Base-by-base conservation (phyloP, 2,888 invertebrate genomes). In the Latrodectus elegans region DNA sequence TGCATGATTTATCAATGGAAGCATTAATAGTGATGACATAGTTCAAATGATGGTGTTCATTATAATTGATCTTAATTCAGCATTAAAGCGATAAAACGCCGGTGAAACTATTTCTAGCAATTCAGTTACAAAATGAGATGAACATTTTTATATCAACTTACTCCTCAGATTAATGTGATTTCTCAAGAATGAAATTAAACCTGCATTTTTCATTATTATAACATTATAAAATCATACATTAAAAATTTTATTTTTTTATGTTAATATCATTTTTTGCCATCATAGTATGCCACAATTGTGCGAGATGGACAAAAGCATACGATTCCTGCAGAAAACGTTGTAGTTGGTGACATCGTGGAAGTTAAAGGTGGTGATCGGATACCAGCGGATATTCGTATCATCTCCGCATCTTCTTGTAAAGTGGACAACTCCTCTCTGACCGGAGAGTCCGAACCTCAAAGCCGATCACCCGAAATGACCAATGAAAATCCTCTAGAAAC, bases 321-420 rank as follows among this genome's bases (percentile, higher is more conserved):
- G 87, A 91, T 94, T 67, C 92, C 92, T 75, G 93, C 94, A 52
- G 93, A 94, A 90, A 98, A 99, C 92, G 94, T 99, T 91, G 98
- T 98, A 88, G 94, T 98, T 91, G 99, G 99, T 90, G 99, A 99
- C 93, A 96, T 99, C 90, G 97, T 99, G 92, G 99, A 99, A 93
- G 98, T 99, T 89, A 99, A 99, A 94, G 99, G 99, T 93, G 99
- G 99, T 91, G 99, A 99, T 93, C 95, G 99, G 91, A 97, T 99
- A 91, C 99, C 99, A 73, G 99, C 99, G 91, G 99, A 99, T 93
- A 95, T 99, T 92, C 95, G 99, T 91, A 95, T 99, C 92, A 96
- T 99, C 92, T 96, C 96, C 92, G 95, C 97, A 67, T 96, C 97
- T 92, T 97, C 97, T 91, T 99, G 99, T 94, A 99, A 99, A 94